Conservation (phyloP, 2,888 invertebrate species). For the Melanargia galathea region DNA sequence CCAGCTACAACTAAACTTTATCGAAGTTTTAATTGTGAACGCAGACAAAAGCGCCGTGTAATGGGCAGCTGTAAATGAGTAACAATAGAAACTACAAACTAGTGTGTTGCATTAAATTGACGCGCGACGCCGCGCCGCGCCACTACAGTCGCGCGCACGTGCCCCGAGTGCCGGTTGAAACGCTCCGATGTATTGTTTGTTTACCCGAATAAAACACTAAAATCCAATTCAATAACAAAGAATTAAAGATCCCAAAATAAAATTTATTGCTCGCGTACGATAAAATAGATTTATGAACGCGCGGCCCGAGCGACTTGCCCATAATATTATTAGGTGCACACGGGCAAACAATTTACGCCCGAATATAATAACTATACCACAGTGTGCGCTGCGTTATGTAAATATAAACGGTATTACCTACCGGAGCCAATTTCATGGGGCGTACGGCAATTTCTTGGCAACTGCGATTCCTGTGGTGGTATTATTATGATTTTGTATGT, state of each 20-base stretch:
- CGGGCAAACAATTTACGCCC: conserved; percentile 57
- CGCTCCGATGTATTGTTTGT: conserved; percentile 79
- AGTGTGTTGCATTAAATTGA: conserved; percentile 74
- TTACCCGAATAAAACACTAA: conserved; percentile 82
- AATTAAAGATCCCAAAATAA: conserved; percentile 83
- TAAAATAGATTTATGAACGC: conserved; percentile 82
- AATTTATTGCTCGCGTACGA: conserved; percentile 81
- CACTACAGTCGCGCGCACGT: conserved; percentile 71
- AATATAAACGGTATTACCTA: conserved; percentile 42
- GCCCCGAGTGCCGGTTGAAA: conserved; percentile 74
- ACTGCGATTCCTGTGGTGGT: conserved; percentile 25
- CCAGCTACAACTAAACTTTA: conserved; percentile 67
- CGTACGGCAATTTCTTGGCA: conserved; percentile 32
- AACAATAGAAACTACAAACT: conserved; percentile 67
- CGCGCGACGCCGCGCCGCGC: conserved; percentile 61
- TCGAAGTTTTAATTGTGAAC: conserved; percentile 77
- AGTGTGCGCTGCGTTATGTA: conserved; percentile 41
- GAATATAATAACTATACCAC: conserved; percentile 42
- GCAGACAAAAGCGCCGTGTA: conserved; percentile 72
- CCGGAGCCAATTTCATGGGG: conserved; percentile 32
- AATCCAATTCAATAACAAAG: conserved; percentile 83
- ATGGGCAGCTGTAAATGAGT: conserved; percentile 53
- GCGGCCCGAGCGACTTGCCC: conserved; percentile 59
- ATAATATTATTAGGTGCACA: conserved; percentile 72
- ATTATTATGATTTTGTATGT: conserved; percentile 19